A percentile compares a stretch with the other conserved stretches of the same genome.
Evolutionary conservation across 2,113 vertebrate genomes (phyloP).

Genomic region (Polypterus bichir): DNA sequence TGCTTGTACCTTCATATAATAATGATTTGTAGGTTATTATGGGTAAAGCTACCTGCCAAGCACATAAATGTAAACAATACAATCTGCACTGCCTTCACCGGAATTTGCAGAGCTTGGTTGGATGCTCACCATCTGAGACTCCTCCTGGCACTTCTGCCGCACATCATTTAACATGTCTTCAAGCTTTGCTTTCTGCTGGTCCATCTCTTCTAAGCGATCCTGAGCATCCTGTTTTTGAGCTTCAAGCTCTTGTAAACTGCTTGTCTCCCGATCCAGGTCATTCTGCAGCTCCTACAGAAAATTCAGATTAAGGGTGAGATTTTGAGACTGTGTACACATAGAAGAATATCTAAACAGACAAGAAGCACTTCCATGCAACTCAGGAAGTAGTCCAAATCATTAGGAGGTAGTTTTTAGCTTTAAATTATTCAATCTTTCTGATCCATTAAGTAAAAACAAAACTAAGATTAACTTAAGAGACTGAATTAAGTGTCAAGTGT

Average conservation of each 20-base stretch:
- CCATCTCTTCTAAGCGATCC: slow-evolving; percentile 90
- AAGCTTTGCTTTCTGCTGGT: slow-evolving; percentile 90
- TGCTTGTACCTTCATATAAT: neutral
- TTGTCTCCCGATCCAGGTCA: slow-evolving; percentile 80
- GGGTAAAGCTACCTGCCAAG: neutral
- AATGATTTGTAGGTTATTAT: neutral
- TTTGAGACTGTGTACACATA: too few relatives aligned
- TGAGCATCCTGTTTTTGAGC: slow-evolving; percentile 92
- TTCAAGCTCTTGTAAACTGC: slow-evolving; percentile 80
- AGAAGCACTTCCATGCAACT: neutral
- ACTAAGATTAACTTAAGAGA: too few relatives aligned
- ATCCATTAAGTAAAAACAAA: too few relatives aligned
- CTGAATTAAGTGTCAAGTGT: too few relatives aligned
- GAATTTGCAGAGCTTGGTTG: neutral
- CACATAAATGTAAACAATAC: neutral
- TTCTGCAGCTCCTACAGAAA: slow-evolving; percentile 76
- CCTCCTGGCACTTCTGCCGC: slow-evolving; percentile 84
- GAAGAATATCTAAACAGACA: too few relatives aligned
- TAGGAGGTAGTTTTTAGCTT: too few relatives aligned
- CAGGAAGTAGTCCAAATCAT: neutral
- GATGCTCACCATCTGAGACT: slow-evolving; percentile 80
- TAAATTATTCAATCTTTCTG: too few relatives aligned
- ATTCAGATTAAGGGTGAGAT: too few relatives aligned
- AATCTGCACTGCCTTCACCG: neutral
- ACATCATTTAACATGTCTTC: slow-evolving; percentile 89